Percentiles rank a stretch among this genome's conserved stretches.
Conservation (phyloP, 2,113 vertebrate genomes). For the Pollimyrus isidori region DNA sequence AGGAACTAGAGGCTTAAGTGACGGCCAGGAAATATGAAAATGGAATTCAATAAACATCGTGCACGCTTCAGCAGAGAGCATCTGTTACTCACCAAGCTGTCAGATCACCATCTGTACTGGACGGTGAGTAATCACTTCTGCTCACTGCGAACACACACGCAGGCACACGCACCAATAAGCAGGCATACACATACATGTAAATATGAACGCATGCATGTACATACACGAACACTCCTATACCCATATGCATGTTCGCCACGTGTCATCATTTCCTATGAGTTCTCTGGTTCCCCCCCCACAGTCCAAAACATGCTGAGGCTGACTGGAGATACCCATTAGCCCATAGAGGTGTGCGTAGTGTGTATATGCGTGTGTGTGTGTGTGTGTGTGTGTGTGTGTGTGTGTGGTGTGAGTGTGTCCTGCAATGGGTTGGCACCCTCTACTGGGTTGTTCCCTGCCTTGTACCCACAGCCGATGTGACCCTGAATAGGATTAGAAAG, state of each 20-base stretch:
- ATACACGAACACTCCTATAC: background rate
- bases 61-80: constrained; percentile 33
- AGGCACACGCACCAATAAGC: background rate
- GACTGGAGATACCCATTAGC: too few relatives aligned
- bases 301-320: too few relatives aligned
- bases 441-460: too few relatives aligned
- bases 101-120: constrained; percentile 34
- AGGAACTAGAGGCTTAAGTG: constrained; percentile 25
- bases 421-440: too few relatives aligned
- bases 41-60: constrained; percentile 34
- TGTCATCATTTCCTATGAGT: too few relatives aligned
- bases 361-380: too few relatives aligned
- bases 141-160: background rate
- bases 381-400: too few relatives aligned
- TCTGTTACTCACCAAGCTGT: constrained; percentile 33
- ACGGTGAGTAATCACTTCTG: constrained; percentile 19
- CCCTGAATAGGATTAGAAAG: too few relatives aligned
- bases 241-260: background rate
- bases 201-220: background rate
- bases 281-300: too few relatives aligned
- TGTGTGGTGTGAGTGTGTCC: too few relatives aligned
- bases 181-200: background rate
- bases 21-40: constrained; percentile 33
- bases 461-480: too few relatives aligned
- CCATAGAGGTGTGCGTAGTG: too few relatives aligned